Conservation (phyloP, 2,888 invertebrate genomes). For the Pelosia muscerda region DNA sequence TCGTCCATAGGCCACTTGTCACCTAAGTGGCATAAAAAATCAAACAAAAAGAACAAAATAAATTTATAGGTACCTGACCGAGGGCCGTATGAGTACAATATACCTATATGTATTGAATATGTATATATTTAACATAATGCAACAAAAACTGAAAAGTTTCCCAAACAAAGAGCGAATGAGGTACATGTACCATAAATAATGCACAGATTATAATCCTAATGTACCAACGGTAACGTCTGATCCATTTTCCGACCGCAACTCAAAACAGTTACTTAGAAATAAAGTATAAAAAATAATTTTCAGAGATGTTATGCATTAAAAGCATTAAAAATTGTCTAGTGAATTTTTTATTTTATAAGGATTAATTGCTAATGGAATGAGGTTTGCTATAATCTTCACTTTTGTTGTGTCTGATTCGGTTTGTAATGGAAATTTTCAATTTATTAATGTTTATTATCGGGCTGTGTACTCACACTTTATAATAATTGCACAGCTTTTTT, state of each 20-base stretch:
- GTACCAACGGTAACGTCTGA: background rate
- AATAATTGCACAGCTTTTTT: background rate
- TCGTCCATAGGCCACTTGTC: too few relatives aligned
- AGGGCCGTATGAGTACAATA: too few relatives aligned
- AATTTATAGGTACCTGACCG: too few relatives aligned
- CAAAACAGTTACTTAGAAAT: slow-evolving; percentile 7
- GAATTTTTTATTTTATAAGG: slow-evolving; percentile 55
- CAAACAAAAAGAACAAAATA: too few relatives aligned
- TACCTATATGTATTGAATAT: too few relatives aligned
- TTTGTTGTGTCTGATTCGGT: slow-evolving; percentile 35
- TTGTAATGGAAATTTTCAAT: background rate
- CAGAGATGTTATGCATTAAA: slow-evolving; percentile 42
- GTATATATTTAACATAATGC: too few relatives aligned
- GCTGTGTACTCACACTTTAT: background rate
- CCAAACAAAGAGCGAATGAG: background rate
- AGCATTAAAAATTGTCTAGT: slow-evolving; percentile 49
- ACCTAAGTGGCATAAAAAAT: too few relatives aligned
- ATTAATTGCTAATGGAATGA: slow-evolving; percentile 65
- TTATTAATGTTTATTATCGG: background rate
- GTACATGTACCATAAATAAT: background rate
- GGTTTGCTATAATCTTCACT: slow-evolving; percentile 48
- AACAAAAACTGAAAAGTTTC: background rate
- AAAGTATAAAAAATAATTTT: slow-evolving; percentile 16
- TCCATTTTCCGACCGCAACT: slow-evolving; percentile 2
- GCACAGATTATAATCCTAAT: slow-evolving; percentile 9